phyloP scores from a whole-genome alignment of 2,797 vertebrate genomes.

The Danio jaintianensis region DNA sequence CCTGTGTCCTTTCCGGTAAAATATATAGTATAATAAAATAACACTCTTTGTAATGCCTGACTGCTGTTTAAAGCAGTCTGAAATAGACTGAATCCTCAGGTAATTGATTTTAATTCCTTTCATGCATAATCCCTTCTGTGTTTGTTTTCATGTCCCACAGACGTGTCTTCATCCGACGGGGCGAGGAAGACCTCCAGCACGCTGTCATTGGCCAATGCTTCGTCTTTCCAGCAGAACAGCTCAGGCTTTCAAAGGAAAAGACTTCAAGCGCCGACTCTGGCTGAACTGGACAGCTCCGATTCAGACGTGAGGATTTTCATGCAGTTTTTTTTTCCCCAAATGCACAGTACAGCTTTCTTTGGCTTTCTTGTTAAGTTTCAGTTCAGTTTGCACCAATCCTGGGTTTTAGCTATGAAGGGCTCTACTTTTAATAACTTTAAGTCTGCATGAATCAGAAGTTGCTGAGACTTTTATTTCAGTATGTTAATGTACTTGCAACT shows the following conservation, averaged over 20 bases:
- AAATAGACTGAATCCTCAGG: neutral
- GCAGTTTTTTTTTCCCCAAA: neutral
- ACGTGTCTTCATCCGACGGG: conserved; percentile 85
- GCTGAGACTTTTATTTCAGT: no score
- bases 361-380: no score
- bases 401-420: no score
- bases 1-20: no score
- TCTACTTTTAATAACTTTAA: no score
- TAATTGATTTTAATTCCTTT: neutral
- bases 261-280: conserved; percentile 91
- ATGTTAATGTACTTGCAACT: no score
- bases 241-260: conserved; percentile 82
- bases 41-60: neutral
- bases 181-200: conserved; percentile 79
- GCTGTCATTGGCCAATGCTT: conserved; percentile 80
- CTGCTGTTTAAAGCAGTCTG: neutral
- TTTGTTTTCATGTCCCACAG: conserved; percentile 69
- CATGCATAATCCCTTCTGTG: neutral
- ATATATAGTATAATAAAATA: no score
- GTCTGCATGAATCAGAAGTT: no score
- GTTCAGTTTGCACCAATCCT: no score
- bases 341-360: no score
- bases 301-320: conserved; percentile 84
- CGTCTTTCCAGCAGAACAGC: conserved; percentile 66
- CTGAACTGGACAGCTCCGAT: conserved; percentile 94